Evolutionary conservation across 2,888 invertebrate species (phyloP).

Genomic region (Maniola hyperantus): DNA sequence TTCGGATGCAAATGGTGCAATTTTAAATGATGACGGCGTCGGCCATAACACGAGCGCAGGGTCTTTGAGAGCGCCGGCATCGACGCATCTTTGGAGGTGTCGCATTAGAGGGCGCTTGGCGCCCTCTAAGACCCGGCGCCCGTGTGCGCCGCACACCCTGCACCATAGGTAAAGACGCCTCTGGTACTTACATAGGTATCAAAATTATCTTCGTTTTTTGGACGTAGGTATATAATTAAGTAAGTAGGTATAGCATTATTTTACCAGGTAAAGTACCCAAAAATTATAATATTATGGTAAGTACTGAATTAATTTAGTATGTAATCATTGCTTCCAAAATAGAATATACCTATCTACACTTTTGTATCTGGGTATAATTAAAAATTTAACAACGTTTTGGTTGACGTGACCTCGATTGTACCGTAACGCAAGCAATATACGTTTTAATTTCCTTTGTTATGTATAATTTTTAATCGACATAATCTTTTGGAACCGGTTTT

Average conservation of each 20-base stretch:
- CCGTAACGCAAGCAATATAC: conserved; percentile 1
- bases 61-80: too few species aligned
- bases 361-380: neutral
- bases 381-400: neutral
- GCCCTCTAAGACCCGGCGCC: too few species aligned
- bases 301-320: neutral
- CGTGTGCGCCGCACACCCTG: too few species aligned
- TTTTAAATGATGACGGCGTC: too few species aligned
- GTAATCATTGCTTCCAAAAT: neutral
- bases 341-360: neutral
- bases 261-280: neutral
- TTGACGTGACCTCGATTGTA: conserved; percentile 6
- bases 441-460: conserved; percentile 11
- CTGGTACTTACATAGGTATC: neutral
- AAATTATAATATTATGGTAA: neutral
- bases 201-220: neutral
- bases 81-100: too few species aligned
- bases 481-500: conserved; percentile 19
- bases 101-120: too few species aligned
- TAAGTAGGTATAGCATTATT: neutral
- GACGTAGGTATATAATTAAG: too few species aligned
- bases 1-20: too few species aligned
- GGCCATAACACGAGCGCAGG: too few species aligned
- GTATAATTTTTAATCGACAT: conserved; percentile 13
- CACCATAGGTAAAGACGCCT: too few species aligned